Percentiles rank a stretch among this genome's conserved stretches.
Evolutionary conservation across 1,140 invertebrate species (phyloP).

Genomic region (Muscidifurax raptorellus): DNA sequence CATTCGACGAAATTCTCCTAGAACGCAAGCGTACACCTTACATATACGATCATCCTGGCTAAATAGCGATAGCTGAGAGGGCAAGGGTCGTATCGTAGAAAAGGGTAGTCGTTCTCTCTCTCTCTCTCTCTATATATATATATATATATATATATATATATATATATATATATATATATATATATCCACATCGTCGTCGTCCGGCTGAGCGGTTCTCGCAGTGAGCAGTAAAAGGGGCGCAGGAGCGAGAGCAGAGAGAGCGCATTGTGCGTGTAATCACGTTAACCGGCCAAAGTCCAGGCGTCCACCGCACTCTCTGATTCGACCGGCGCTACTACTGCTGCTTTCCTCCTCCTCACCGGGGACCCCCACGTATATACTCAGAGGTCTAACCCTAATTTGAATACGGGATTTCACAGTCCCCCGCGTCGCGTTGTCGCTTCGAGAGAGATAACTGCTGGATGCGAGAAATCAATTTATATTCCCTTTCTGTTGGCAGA

Average conservation of each 20-base stretch:
- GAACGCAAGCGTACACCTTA: not conserved
- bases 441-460: not conserved
- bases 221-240: not conserved
- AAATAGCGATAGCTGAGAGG: not conserved
- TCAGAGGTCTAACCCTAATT: slow-evolving; percentile 59
- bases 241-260: slow-evolving; percentile 55
- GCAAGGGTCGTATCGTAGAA: not conserved
- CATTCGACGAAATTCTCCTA: no score
- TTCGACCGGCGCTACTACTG: slow-evolving; percentile 34
- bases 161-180: no score
- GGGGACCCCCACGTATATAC: slow-evolving; percentile 53
- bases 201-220: not conserved
- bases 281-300: slow-evolving; percentile 67
- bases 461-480: slow-evolving; percentile 51
- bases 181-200: not conserved
- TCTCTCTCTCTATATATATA: no score
- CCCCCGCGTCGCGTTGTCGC: not conserved
- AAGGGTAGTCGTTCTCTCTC: not conserved
- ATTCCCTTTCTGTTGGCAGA: slow-evolving; percentile 24
- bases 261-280: slow-evolving; percentile 71
- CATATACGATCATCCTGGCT: not conserved
- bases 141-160: not conserved
- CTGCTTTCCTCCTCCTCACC: slow-evolving; percentile 43
- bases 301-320: slow-evolving; percentile 55
- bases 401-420: slow-evolving; percentile 64